Conservation (phyloP, 2,888 invertebrate genomes). For the Ecliptopera silaceata region DNA sequence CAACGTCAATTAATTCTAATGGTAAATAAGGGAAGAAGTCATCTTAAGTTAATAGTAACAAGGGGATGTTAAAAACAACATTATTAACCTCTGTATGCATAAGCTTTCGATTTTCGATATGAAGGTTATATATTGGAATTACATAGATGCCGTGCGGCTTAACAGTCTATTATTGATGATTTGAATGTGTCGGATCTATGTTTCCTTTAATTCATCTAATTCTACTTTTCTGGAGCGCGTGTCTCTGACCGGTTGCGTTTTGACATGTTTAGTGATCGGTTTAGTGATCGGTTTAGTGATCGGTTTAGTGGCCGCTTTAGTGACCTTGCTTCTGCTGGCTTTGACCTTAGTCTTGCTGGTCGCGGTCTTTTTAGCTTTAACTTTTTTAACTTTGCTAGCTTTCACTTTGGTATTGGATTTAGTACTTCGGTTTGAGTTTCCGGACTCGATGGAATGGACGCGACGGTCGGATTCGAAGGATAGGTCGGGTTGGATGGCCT, state of each 20-base stretch:
- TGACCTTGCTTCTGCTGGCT: background rate
- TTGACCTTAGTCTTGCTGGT: background rate
- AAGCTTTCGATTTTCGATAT: conserved; percentile 11
- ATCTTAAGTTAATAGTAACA: conserved; percentile 78
- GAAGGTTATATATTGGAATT: conserved; percentile 35
- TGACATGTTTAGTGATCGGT: too few relatives aligned
- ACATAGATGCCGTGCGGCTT: conserved; percentile 44
- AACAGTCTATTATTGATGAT: conserved; percentile 49
- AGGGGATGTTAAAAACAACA: conserved; percentile 45
- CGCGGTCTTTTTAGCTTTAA: too few relatives aligned
- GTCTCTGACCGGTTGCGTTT: conserved; percentile 45
- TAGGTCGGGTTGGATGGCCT: conserved; percentile 54
- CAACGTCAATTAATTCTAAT: conserved; percentile 73
- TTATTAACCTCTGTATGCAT: conserved; percentile 1
- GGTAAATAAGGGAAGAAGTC: conserved; percentile 66
- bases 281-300: too few relatives aligned
- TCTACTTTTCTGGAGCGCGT: conserved; percentile 58
- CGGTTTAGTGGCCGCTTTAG: too few relatives aligned
- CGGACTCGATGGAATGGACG: conserved; percentile 61
- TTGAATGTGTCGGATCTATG: conserved; percentile 29
- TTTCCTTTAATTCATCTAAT: conserved; percentile 42
- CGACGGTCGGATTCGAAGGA: conserved; percentile 69
- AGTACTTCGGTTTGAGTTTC: conserved; percentile 47
- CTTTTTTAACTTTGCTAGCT: conserved; percentile 30
- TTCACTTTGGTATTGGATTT: conserved; percentile 43